Conservation (phyloP, 2,797 vertebrate genomes). For the Coluber constrictor region DNA sequence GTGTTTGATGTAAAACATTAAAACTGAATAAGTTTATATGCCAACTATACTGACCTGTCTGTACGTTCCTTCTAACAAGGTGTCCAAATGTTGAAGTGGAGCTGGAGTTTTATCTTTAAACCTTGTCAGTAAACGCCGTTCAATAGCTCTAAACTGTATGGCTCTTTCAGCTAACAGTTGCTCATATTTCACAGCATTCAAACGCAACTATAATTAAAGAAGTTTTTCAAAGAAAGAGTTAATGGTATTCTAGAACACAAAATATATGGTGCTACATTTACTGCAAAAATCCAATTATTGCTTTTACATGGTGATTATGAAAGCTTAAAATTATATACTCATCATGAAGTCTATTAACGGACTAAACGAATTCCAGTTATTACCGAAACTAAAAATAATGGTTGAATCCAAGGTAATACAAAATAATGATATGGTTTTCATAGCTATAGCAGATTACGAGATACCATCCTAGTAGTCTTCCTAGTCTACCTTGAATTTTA, state of each 20-base stretch:
- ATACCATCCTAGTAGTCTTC: neutral
- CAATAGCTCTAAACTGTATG: conserved; percentile 92
- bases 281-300: neutral
- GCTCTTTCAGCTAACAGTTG: conserved; percentile 91
- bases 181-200: conserved; percentile 85
- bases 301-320: neutral
- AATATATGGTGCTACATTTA: neutral
- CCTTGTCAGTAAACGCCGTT: conserved; percentile 87
- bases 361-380: neutral
- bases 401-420: neutral
- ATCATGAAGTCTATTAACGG: neutral
- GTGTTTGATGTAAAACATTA: conserved; percentile 42
- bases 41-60: conserved; percentile 80
- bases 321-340: neutral
- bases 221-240: conserved; percentile 48
- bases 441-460: neutral
- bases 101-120: conserved; percentile 97
- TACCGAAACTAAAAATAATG: conserved; percentile 34
- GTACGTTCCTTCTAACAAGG: conserved; percentile 91
- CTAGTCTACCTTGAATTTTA: neutral
- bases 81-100: conserved; percentile 94
- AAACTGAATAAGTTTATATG: conserved; percentile 43
- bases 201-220: conserved; percentile 77
- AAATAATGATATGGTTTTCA: conserved; percentile 10
- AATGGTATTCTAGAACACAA: neutral